These are phyloP conservation scores for Paragorgia papillata DNA, from an alignment of 92 coral and sea anemone species.

Conservation along the genomic window DNA sequence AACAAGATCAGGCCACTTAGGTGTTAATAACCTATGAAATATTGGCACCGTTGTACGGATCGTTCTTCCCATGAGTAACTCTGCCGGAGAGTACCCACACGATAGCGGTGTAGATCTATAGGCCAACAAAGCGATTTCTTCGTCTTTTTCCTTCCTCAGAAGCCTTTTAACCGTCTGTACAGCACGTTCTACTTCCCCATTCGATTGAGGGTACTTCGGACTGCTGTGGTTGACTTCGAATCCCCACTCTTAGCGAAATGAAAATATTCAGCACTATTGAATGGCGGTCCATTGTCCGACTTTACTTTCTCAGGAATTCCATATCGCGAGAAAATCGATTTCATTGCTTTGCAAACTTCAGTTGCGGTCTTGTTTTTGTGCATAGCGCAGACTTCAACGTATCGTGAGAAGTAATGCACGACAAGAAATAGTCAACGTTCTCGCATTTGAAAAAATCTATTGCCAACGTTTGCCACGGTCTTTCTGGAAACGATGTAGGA, in stretches of 20 bases:
- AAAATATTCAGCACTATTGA: slow-evolving; percentile 29
- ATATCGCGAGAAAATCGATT: slow-evolving; percentile 22
- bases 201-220: slow-evolving; percentile 39
- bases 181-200: slow-evolving; percentile 65
- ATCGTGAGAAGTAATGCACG: slow-evolving; percentile 39
- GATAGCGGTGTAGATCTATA: slow-evolving; percentile 60
- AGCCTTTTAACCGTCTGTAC: slow-evolving; percentile 53
- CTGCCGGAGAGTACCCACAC: slow-evolving; percentile 60
- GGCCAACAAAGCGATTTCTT: slow-evolving; percentile 26
- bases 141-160: slow-evolving; percentile 51
- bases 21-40: slow-evolving; percentile 7
- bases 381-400: slow-evolving; percentile 47
- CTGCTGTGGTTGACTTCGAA: slow-evolving; percentile 36
- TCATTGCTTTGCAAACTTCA: slow-evolving; percentile 28
- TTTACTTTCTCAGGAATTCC: slow-evolving; percentile 58
- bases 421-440: slow-evolving; percentile 27
- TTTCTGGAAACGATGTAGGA: slow-evolving; percentile 34
- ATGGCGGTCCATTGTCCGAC: slow-evolving; percentile 63
- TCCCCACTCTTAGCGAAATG: slow-evolving; percentile 51
- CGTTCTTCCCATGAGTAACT: slow-evolving; percentile 57
- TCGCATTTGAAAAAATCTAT: slow-evolving; percentile 31
- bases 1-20: slow-evolving; percentile 45
- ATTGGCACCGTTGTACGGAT: slow-evolving; percentile 45
- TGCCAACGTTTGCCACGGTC: slow-evolving; percentile 44
- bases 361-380: slow-evolving; percentile 35